Base-by-base conservation (phyloP, 2,888 invertebrate genomes). In the Melinaea marsaeus region DNA sequence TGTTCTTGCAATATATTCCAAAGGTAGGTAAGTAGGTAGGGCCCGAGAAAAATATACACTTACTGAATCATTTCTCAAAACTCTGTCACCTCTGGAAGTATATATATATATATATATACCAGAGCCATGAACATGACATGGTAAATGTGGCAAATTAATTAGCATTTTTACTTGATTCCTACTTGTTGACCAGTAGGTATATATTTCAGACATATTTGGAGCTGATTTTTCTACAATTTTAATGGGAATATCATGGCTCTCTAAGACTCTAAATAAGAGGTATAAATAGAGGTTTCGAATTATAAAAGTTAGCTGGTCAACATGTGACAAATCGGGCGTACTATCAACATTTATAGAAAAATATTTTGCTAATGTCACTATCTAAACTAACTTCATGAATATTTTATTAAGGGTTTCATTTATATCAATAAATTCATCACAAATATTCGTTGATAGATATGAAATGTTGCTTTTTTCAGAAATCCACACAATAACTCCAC, bases 281-380 rank as follows among this genome's bases (percentile, higher is more conserved):
- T 22, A 22, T 22, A 22, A 22, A 22, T 22, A 0, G 64, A 75
- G 71, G 71, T 79, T 78, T 70, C 75, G 63, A 67, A 79, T 65
- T 11, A 76, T 73, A 45, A 77, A 70, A 62, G 75, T 73, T 46
- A 78, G 67, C 59, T 80, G 77, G 66, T 78, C 76, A 67, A 73
- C 59, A 67, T 76, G 75, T 51, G 73, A 71, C 57, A 73, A 57
- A 72, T 79, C 76, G 48, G 76, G 76, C 32, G 73, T 79, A 60
- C 69, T 71, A 46, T 76, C 73, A 46, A 76, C 70, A 61, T 68
- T 68, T 59, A 73, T 65, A 69, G 74, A 67, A 37, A 46, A 70
- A 67, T 61, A 55, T 59, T 71, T 74, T 55, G 65, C 68, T 68
- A 62, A 65, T 70, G 22, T 22, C 22, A 22, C 22, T 22, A 22